A percentile compares a stretch with the other conserved stretches of the same genome.
Conservation (phyloP, 2,888 invertebrate genomes). For the Calliscelio sp. region DNA sequence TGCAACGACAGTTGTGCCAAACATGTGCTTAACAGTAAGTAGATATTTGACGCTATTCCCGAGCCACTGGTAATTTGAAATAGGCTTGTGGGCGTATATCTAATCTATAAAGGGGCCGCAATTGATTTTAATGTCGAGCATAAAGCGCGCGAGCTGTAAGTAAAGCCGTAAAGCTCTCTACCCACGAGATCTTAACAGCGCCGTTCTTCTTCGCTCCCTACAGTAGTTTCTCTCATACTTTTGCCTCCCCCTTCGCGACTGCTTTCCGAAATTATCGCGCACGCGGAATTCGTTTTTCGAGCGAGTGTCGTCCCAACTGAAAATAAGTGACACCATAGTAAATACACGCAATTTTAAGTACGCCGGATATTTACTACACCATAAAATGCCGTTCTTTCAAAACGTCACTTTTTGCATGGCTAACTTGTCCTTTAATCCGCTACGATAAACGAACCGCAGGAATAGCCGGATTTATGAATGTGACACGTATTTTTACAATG, state of each 20-base stretch:
- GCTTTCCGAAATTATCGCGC: slow-evolving; percentile 70
- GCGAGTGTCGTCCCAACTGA: slow-evolving; percentile 53
- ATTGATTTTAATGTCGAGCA: slow-evolving; percentile 80
- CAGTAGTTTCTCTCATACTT: slow-evolving; percentile 59
- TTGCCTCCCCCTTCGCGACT: slow-evolving; percentile 52
- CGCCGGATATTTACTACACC: slow-evolving; percentile 67
- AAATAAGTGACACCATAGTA: slow-evolving; percentile 70
- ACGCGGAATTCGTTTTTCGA: slow-evolving; percentile 55
- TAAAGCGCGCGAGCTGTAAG: slow-evolving; percentile 75
- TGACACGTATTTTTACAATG: slow-evolving; percentile 67
- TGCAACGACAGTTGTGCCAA: too few relatives aligned
- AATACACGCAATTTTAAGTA: slow-evolving; percentile 69
- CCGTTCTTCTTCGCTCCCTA: slow-evolving; percentile 67
- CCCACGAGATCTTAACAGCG: slow-evolving; percentile 74
- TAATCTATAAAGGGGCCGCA: slow-evolving; percentile 79
- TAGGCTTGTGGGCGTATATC: slow-evolving; percentile 68
- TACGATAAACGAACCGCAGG: slow-evolving; percentile 67
- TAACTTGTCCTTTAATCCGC: slow-evolving; percentile 71
- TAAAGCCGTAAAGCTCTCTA: slow-evolving; percentile 76
- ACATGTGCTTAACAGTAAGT: slow-evolving; percentile 56
- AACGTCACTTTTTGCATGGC: slow-evolving; percentile 68
- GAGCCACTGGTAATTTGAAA: slow-evolving; percentile 61
- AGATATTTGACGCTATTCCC: slow-evolving; percentile 61
- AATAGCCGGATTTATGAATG: slow-evolving; percentile 64
- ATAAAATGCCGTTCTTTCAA: slow-evolving; percentile 66